Evolutionary conservation across 2,797 vertebrate species (phyloP).

Genomic region (Neomorphus geoffroyi): DNA sequence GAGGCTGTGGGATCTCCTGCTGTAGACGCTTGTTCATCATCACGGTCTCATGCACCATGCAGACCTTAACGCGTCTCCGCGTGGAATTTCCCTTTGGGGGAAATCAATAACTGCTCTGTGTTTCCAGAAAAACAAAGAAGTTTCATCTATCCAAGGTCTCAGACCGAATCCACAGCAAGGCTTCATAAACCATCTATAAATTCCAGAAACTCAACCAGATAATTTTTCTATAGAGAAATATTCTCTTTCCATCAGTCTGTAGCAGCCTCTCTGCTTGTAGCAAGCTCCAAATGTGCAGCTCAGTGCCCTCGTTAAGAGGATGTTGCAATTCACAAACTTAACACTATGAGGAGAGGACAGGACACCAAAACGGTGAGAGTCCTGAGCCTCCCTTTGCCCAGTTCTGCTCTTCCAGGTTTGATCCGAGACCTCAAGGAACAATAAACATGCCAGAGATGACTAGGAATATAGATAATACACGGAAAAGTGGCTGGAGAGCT

Average conservation of each 20-base stretch:
- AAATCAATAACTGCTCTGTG: not conserved
- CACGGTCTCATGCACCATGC: fast-evolving
- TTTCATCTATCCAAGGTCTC: not conserved
- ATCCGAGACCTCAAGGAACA: not conserved
- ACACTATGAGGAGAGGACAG: not conserved
- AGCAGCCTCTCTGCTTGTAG: not conserved
- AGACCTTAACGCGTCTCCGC: fast-evolving
- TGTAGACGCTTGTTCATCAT: not conserved
- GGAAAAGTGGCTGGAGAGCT: too few species aligned
- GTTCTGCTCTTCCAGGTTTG: not conserved
- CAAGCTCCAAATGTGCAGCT: fast-evolving
- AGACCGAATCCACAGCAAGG: not conserved
- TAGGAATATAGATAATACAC: not conserved
- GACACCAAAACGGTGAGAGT: not conserved
- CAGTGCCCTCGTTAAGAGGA: fast-evolving
- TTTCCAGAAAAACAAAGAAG: not conserved
- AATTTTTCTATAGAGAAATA: not conserved
- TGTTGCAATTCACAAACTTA: not conserved
- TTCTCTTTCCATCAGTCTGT: not conserved
- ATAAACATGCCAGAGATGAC: not conserved
- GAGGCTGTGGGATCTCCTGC: not conserved
- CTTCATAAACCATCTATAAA: not conserved
- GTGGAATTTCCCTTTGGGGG: not conserved
- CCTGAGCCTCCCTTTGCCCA: not conserved
- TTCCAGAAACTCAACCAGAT: not conserved